Conservation (phyloP, 2,888 invertebrate species). For the Meloe dianella region DNA sequence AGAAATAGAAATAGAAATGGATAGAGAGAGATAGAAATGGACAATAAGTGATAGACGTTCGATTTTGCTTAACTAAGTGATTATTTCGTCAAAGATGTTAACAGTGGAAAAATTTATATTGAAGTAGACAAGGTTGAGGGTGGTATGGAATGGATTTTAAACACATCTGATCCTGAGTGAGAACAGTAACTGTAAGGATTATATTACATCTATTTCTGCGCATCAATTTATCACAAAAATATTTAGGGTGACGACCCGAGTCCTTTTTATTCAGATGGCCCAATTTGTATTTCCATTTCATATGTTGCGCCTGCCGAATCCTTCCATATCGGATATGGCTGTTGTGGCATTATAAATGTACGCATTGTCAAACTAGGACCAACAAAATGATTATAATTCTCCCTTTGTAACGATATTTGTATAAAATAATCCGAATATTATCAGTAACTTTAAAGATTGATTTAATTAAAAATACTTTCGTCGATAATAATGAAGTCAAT, state of each 20-base stretch:
- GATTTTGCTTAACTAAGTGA: constrained; percentile 13
- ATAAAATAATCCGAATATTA: background rate
- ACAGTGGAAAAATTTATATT: constrained; percentile 9
- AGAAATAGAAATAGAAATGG: background rate
- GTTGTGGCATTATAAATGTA: no score
- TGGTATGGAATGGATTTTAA: constrained; percentile 27
- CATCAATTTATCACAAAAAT: constrained; percentile 49
- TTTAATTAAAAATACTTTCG: constrained; percentile 40
- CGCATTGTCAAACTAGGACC: background rate
- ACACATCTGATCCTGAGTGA: constrained; percentile 48
- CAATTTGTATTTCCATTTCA: constrained; percentile 23
- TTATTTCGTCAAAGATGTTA: background rate
- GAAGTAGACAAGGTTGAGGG: background rate
- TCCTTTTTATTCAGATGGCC: constrained; percentile 21
- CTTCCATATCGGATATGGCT: background rate
- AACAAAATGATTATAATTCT: background rate
- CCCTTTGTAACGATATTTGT: background rate
- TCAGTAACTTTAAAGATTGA: constrained; percentile 13
- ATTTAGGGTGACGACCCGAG: constrained; percentile 25
- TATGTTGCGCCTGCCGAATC: background rate
- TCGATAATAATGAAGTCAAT: constrained; percentile 17
- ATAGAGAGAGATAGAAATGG: background rate
- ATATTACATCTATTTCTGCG: constrained; percentile 42
- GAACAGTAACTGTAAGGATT: constrained; percentile 44
- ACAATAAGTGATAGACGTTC: background rate